Conservation (phyloP, 2,888 invertebrate genomes). For the Drosophila sordidapex region DNA sequence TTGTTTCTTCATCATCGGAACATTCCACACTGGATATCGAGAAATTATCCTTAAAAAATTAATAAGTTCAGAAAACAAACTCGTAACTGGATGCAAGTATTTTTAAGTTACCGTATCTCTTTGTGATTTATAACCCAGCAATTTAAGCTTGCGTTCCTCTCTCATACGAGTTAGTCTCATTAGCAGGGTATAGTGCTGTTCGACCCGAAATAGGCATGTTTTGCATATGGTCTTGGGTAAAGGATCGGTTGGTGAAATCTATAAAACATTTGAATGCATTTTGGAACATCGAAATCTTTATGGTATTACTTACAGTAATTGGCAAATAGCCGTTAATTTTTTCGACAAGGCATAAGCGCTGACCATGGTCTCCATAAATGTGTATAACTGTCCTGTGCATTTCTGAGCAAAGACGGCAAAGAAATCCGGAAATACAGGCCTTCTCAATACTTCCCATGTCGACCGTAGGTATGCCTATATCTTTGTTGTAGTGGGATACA, state of each 20-base stretch:
- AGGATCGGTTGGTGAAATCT: conserved; percentile 88
- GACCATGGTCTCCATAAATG: conserved; percentile 92
- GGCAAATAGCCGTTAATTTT: conserved; percentile 93
- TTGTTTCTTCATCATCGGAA: conserved; percentile 72
- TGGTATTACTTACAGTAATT: conserved; percentile 88
- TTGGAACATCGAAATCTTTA: neutral
- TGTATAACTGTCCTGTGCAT: conserved; percentile 93
- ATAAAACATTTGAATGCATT: conserved; percentile 48
- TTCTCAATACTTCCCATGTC: conserved; percentile 92
- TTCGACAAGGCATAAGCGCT: conserved; percentile 90
- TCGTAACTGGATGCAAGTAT: neutral
- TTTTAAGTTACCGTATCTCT: conserved; percentile 38
- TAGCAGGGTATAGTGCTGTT: conserved; percentile 86
- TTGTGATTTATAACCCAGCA: conserved; percentile 46
- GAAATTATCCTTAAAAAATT: conserved; percentile 40
- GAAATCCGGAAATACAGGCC: conserved; percentile 92
- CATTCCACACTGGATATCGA: conserved; percentile 67
- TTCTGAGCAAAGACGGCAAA: conserved; percentile 94
- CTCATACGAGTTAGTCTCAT: conserved; percentile 81
- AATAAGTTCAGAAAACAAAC: neutral
- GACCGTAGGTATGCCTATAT: conserved; percentile 16
- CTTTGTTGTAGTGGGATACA: neutral
- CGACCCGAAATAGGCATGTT: conserved; percentile 87
- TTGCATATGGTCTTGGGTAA: conserved; percentile 90
- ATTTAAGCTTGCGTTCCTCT: conserved; percentile 68